Percentiles rank a stretch among this genome's conserved stretches.
phyloP scores from a whole-genome alignment of 2,888 invertebrate genomes.

The Acanthosepion lycidas region DNA sequence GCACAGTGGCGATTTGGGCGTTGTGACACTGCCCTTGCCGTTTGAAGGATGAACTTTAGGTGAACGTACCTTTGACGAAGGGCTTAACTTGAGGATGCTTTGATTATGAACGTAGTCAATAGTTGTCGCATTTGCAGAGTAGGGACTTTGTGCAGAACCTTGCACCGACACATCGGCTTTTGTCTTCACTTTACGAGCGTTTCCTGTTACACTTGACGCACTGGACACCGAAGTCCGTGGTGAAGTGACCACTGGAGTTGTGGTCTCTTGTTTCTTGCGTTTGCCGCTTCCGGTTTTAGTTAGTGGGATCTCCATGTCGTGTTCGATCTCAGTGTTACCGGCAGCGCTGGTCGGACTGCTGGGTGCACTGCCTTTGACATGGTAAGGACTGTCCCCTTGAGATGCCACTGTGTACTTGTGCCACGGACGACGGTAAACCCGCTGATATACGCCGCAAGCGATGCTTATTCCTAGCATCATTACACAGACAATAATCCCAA shows the following conservation, averaged over 20 bases:
- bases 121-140: constrained; percentile 58
- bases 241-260: constrained; percentile 48
- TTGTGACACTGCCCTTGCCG: constrained; percentile 54
- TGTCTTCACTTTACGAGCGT: constrained; percentile 56
- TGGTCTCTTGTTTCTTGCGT: constrained; percentile 51
- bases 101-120: constrained; percentile 59
- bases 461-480: constrained; percentile 64
- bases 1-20: constrained; percentile 50
- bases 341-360: constrained; percentile 52
- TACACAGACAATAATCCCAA: constrained; percentile 69
- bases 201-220: constrained; percentile 56
- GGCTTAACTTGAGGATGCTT: constrained; percentile 63
- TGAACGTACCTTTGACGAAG: constrained; percentile 58
- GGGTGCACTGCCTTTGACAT: constrained; percentile 54
- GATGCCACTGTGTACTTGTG: constrained; percentile 67
- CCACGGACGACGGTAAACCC: constrained; percentile 58
- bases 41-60: constrained; percentile 65
- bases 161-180: constrained; percentile 58
- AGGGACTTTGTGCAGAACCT: constrained; percentile 63
- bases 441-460: constrained; percentile 66
- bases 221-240: constrained; percentile 63
- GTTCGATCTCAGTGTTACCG: constrained; percentile 58
- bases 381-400: constrained; percentile 64
- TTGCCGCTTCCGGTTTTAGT: constrained; percentile 54
- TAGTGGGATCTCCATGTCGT: constrained; percentile 67